Base-by-base conservation (phyloP, 2,113 vertebrate species). In the Ameiurus melas region DNA sequence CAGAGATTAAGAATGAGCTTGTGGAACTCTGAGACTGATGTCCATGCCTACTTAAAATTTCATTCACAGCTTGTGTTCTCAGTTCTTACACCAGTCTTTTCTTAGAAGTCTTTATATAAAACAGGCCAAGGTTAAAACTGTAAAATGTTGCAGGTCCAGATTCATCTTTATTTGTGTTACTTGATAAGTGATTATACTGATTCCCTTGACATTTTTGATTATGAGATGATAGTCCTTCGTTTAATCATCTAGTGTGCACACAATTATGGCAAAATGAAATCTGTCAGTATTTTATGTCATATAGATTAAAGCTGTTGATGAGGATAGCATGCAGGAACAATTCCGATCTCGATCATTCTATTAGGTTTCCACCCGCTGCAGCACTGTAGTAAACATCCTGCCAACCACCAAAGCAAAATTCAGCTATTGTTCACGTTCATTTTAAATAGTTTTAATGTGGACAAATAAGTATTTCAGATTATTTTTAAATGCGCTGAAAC, bases 311-410 rank as follows among this genome's bases (percentile, higher is more conserved):
- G 77, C 14, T 30, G 47, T 30, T 30, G 27, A 47, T 43, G 20
- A 55, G 62, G 25, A 19, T 83, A 80, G 68, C 27, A 17, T 83
- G 83, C 80, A 85, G 89, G 25, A 78, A 25, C 6, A 78, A 51
- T 25, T 36, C 20, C 25, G 9, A 27, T 47, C 20, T 27, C 73
- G 27, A 10, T 47, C 77, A 75, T 88, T 75, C 27, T 77, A 8
- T 71, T 82, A 84, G 75, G 70, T 57, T 85, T 88, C 83, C 68
- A 82, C 70, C 22, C 36, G 82, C 66, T 85, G 77, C 60, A 85
- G 86, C 77, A 85, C n/a, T 66, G 83, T 66, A 73, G 77, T 57
- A 62, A 89, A 60, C 85, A 87, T 53, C 62, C 33, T 62, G 80
- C 78, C 68, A 83, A 78, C 68, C 81, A 51, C 84, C 39, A 62